Conservation (phyloP, 1,140 invertebrate genomes). For the Pogonus chalceus region DNA sequence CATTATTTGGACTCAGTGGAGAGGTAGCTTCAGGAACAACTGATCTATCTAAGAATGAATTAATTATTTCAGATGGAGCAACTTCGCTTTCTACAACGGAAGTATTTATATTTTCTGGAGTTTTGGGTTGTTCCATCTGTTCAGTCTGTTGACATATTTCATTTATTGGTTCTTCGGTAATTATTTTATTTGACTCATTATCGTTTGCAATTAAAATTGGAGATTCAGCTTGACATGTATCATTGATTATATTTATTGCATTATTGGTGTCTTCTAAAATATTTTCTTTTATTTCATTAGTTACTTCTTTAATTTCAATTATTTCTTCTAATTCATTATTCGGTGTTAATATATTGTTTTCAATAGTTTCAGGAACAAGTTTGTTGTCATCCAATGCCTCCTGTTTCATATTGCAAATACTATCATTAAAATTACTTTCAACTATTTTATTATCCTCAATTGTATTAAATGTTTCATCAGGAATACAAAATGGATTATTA, state of each 20-base stretch:
- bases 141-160: neutral
- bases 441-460: neutral
- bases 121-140: neutral
- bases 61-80: conserved; percentile 17
- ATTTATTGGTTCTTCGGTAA: conserved; percentile 1
- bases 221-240: conserved; percentile 9
- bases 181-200: conserved; percentile 8
- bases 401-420: neutral
- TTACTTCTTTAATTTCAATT: too few relatives aligned
- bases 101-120: conserved; percentile 16
- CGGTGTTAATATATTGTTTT: too few relatives aligned
- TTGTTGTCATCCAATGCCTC: neutral
- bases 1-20: conserved; percentile 15
- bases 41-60: conserved; percentile 21
- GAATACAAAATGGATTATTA: neutral
- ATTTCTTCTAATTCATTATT: too few relatives aligned
- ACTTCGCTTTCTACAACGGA: conserved; percentile 9
- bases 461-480: neutral
- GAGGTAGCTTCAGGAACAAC: conserved; percentile 15
- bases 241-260: too few relatives aligned
- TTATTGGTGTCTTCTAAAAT: too few relatives aligned
- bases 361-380: too few relatives aligned
- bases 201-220: conserved; percentile 8
- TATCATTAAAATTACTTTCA: neutral
- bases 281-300: too few relatives aligned